A percentile compares a stretch with the other conserved stretches of the same genome.
phyloP scores from a whole-genome alignment of 2,888 invertebrate genomes.

The Cephalotes varians region DNA sequence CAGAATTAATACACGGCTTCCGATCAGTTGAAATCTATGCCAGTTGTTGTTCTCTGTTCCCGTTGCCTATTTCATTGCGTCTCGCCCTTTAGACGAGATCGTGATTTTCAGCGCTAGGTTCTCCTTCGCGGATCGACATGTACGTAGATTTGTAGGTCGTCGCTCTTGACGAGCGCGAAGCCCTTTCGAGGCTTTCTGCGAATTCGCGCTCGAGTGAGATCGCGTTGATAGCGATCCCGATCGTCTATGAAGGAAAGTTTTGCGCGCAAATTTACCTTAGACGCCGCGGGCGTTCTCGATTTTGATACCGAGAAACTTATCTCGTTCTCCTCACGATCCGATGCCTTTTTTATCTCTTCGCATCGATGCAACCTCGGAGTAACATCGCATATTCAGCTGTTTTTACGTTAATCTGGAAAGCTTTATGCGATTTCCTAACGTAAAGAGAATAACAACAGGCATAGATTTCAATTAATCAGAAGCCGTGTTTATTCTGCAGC shows the following conservation, averaged over 20 bases:
- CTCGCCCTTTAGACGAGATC: background rate
- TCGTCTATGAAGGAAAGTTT: constrained; percentile 14
- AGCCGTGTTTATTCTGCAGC: no score
- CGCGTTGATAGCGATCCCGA: background rate
- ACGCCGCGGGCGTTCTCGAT: constrained; percentile 1
- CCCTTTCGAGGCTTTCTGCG: constrained; percentile 1
- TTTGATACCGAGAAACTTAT: constrained; percentile 18
- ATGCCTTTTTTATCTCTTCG: background rate
- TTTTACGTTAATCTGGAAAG: constrained; percentile 7
- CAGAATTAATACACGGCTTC: no score
- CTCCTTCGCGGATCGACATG: background rate
- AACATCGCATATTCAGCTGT: background rate
- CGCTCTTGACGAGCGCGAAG: background rate
- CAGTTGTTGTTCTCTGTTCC: no score
- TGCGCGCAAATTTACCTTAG: constrained; percentile 22
- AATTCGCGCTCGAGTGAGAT: background rate
- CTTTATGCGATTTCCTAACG: background rate
- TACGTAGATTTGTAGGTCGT: background rate
- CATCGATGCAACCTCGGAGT: background rate
- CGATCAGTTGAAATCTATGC: no score
- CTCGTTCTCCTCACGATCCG: background rate
- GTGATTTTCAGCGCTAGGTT: background rate
- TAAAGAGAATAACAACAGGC: no score
- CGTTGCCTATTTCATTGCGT: no score
- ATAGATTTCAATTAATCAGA: no score